These are phyloP conservation scores for Eudyptes chrysolophus DNA, from an alignment of 2,113 vertebrate genomes.

Conservation along the genomic window DNA sequence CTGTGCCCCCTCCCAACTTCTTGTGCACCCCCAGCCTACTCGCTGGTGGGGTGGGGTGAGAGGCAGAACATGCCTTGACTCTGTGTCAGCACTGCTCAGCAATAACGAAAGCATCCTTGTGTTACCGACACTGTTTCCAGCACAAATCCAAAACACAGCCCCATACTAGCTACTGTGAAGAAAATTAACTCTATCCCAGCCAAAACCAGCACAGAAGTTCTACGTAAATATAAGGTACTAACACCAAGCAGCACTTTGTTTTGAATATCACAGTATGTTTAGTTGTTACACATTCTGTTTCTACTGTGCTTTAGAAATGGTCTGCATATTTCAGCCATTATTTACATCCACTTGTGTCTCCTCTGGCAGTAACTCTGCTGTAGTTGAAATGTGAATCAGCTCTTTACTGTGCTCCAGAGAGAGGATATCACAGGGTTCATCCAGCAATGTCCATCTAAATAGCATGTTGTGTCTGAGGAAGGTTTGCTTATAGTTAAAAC, in stretches of 20 bases:
- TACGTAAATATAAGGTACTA: background rate
- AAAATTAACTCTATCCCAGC: too few relatives aligned
- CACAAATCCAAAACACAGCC: too few relatives aligned
- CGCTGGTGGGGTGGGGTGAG: too few relatives aligned
- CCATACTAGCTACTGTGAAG: too few relatives aligned
- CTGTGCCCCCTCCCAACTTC: too few relatives aligned
- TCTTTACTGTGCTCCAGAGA: background rate
- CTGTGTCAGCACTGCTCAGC: too few relatives aligned
- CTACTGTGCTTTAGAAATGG: background rate
- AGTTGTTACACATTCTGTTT: background rate
- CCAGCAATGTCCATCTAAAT: background rate
- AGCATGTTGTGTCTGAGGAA: background rate
- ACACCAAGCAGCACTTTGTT: background rate
- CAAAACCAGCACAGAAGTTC: background rate
- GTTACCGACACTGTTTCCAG: too few relatives aligned
- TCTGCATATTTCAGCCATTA: background rate
- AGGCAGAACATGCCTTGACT: too few relatives aligned
- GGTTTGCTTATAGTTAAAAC: background rate
- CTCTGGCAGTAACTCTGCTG: background rate
- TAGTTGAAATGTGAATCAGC: background rate
- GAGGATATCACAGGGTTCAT: background rate
- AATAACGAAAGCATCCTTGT: too few relatives aligned
- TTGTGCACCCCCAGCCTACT: too few relatives aligned
- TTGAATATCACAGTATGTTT: background rate
- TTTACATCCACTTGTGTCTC: background rate